A percentile compares a stretch with the other conserved stretches of the same genome.
Evolutionary conservation across 2,113 vertebrate genomes (phyloP).

Genomic region (Arenaria interpres): DNA sequence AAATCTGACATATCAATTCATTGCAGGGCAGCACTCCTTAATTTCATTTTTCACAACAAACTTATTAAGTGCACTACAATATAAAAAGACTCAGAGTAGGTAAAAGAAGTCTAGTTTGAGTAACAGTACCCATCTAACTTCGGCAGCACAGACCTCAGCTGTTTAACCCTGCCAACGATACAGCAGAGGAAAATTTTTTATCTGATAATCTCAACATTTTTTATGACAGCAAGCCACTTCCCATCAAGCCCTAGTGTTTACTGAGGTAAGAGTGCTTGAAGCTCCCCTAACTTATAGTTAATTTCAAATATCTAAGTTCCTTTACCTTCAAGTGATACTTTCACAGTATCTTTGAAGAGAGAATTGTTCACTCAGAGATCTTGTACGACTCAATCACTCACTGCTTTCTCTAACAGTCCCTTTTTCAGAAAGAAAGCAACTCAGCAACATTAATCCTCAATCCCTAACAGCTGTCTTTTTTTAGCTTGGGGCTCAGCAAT

Average conservation of each 20-base stretch:
- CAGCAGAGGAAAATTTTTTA: background rate
- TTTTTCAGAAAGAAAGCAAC: background rate
- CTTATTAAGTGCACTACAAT: background rate
- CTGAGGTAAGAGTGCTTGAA: background rate
- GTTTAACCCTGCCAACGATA: background rate
- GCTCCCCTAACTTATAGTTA: background rate
- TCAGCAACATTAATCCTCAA: background rate
- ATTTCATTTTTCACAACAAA: background rate
- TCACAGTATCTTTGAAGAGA: background rate
- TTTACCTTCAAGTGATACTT: background rate
- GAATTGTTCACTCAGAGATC: background rate
- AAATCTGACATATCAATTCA: background rate
- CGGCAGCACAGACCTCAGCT: background rate
- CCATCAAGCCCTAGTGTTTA: background rate
- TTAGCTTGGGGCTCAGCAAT: background rate
- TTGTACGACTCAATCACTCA: background rate
- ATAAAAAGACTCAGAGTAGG: background rate
- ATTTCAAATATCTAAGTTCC: background rate
- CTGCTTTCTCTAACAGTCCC: background rate
- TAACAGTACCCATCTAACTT: background rate
- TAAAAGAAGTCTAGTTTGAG: background rate
- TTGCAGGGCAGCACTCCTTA: background rate
- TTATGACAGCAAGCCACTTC: background rate
- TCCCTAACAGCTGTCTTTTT: background rate
- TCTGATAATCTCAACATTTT: background rate